Conservation (phyloP, 2,888 invertebrate species). For the Mesochorus sp. region DNA sequence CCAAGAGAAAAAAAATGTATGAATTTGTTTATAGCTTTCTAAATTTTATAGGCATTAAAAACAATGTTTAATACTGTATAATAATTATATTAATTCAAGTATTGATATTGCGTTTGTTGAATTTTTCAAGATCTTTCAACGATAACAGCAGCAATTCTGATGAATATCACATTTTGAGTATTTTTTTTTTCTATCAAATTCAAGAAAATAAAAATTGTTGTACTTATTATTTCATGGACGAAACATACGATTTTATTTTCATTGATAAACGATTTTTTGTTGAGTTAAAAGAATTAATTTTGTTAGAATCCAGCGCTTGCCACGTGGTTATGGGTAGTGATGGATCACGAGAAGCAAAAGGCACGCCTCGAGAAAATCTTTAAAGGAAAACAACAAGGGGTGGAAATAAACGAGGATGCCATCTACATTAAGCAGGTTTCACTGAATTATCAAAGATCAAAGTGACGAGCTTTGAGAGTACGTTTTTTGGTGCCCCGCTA, state of each 20-base stretch:
- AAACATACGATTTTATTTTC: background rate
- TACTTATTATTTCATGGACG: too few species aligned
- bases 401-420: conserved; percentile 75
- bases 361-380: conserved; percentile 77
- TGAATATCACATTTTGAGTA: too few species aligned
- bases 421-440: conserved; percentile 77
- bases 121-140: too few species aligned
- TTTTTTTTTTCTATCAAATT: too few species aligned
- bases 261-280: background rate
- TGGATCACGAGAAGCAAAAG: conserved; percentile 79
- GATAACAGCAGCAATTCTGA: too few species aligned
- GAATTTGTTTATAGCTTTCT: too few species aligned
- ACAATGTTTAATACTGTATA: too few species aligned
- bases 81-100: too few species aligned
- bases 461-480: conserved; percentile 59
- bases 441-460: conserved; percentile 54
- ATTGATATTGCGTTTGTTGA: too few species aligned
- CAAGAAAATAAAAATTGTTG: too few species aligned
- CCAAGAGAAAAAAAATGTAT: background rate
- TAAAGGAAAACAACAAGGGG: conserved; percentile 73
- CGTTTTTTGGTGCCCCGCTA: conserved; percentile 23
- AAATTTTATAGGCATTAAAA: too few species aligned
- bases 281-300: conserved; percentile 52
- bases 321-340: conserved; percentile 83
- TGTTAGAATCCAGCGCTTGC: conserved; percentile 83